phyloP scores from a whole-genome alignment of 2,888 invertebrate genomes.

The Cataglyphis rosenhaueri region DNA sequence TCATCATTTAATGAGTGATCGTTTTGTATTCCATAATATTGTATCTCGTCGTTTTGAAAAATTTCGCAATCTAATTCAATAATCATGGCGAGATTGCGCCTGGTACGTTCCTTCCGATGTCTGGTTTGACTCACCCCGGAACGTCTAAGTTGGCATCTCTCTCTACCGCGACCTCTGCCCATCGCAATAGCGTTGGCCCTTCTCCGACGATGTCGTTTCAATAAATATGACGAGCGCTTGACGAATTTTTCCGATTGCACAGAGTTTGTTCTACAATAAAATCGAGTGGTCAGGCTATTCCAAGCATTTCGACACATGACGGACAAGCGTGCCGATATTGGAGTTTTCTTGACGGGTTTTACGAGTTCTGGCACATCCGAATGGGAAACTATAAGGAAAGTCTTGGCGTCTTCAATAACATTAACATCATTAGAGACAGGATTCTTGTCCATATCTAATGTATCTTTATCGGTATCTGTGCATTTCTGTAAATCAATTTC shows the following conservation, averaged over 20 bases:
- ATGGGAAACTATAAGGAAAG: neutral
- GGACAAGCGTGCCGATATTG: conserved; percentile 34
- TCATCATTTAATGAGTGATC: conserved; percentile 32
- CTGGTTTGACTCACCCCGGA: conserved; percentile 80
- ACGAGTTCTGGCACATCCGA: neutral
- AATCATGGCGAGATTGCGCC: conserved; percentile 62
- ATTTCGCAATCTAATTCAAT: conserved; percentile 69
- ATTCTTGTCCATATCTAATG: neutral
- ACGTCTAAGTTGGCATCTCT: conserved; percentile 76
- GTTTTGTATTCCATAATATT: neutral
- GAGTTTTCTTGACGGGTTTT: conserved; percentile 4
- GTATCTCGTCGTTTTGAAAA: conserved; percentile 25
- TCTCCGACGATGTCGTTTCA: conserved; percentile 58
- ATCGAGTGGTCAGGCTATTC: conserved; percentile 59
- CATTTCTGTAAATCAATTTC: neutral
- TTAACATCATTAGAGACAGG: neutral
- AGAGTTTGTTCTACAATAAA: conserved; percentile 47
- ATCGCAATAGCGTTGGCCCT: conserved; percentile 71
- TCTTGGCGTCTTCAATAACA: neutral
- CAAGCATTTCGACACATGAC: conserved; percentile 67
- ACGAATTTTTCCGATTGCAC: conserved; percentile 49
- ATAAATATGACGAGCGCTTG: conserved; percentile 51
- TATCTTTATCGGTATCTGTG: neutral
- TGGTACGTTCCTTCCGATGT: conserved; percentile 76
- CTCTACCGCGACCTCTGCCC: conserved; percentile 76